Evolutionary conservation across 1,140 invertebrate species (phyloP).

Genomic region (Drosophila mayri): DNA sequence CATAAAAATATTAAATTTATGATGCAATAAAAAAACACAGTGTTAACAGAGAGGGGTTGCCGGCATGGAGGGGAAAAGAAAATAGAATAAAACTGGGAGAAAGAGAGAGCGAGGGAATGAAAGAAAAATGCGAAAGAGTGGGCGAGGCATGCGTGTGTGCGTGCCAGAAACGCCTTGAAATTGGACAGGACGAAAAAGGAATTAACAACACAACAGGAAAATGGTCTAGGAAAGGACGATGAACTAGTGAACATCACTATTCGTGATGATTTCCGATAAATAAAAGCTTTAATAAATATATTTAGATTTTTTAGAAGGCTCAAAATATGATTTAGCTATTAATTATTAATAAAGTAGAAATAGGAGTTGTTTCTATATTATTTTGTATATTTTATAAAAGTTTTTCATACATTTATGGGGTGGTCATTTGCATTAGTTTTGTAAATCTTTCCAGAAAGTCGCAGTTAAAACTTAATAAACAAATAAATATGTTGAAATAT

Average conservation of each 20-base stretch:
- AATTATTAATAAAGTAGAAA: not conserved
- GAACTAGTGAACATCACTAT: not conserved
- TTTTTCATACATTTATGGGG: too few species aligned
- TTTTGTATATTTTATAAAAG: not conserved
- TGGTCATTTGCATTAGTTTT: too few species aligned
- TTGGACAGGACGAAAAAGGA: slow-evolving; percentile 41
- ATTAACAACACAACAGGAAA: slow-evolving; percentile 41
- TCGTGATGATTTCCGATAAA: not conserved
- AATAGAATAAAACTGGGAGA: slow-evolving; percentile 2
- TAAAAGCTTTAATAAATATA: not conserved
- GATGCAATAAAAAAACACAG: slow-evolving; percentile 80
- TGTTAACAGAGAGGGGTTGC: slow-evolving; percentile 64
- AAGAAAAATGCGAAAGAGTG: slow-evolving; percentile 7
- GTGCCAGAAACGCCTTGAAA: slow-evolving; percentile 58
- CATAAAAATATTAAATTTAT: slow-evolving; percentile 84
- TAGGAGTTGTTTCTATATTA: not conserved
- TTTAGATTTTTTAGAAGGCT: not conserved
- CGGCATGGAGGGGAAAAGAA: not conserved
- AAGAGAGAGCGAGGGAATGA: not conserved
- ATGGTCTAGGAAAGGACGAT: not conserved
- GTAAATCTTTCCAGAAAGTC: too few species aligned
- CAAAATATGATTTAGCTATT: not conserved
- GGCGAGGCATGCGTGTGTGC: slow-evolving; percentile 52
- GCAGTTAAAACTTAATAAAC: too few species aligned
- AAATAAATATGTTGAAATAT: too few species aligned